phyloP scores from a whole-genome alignment of 1,140 invertebrate species.

The Grapholita molesta region DNA sequence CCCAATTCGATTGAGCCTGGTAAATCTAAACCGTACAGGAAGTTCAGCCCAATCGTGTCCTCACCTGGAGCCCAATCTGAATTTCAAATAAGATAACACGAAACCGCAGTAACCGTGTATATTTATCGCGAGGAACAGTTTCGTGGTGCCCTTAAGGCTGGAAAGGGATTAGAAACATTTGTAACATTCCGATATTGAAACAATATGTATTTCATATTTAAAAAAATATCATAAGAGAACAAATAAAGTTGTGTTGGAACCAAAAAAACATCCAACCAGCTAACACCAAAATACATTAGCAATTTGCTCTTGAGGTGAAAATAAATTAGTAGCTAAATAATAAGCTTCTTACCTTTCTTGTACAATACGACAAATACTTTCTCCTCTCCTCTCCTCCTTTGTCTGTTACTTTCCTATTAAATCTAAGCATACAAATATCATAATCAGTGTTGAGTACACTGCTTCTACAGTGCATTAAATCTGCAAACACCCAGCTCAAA shows the following conservation, averaged over 20 bases:
- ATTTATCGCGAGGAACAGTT: conserved; percentile 55
- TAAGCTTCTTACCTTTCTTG: too few species aligned
- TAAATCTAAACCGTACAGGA: conserved; percentile 61
- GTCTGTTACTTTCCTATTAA: background rate
- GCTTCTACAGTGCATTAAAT: background rate
- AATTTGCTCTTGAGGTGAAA: too few species aligned
- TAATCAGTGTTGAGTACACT: background rate
- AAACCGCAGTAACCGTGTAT: conserved; percentile 48
- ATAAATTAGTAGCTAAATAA: too few species aligned
- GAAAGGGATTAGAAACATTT: conserved; percentile 1
- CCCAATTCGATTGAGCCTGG: conserved; percentile 57
- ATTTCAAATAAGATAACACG: conserved; percentile 68
- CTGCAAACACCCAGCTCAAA: background rate
- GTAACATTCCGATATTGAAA: background rate
- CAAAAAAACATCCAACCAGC: too few species aligned
- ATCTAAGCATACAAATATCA: background rate
- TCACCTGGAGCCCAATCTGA: conserved; percentile 65
- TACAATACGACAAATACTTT: too few species aligned
- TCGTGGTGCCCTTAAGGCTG: conserved; percentile 4
- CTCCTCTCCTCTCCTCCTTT: background rate
- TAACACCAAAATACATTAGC: too few species aligned
- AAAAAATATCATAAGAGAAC: too few species aligned
- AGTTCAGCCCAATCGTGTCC: conserved; percentile 57
- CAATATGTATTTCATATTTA: background rate
- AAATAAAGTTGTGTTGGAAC: too few species aligned